Evolutionary conservation across 2,113 vertebrate genomes (phyloP), one percentile per base, ranked within the genome.

Genomic region (Loxodonta africana): DNA sequence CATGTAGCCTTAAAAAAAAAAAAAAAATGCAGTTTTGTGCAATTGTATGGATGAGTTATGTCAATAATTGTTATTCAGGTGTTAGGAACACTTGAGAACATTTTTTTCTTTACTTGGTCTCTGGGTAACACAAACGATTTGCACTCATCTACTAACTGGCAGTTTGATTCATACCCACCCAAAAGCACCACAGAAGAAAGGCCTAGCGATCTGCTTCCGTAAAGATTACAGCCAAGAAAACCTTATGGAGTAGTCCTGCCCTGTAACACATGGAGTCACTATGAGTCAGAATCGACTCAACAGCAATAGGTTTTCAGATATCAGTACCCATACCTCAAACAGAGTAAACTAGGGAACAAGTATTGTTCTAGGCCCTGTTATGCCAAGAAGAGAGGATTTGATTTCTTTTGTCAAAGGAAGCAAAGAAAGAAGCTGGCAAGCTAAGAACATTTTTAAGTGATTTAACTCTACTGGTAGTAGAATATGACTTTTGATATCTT

Each of bases 291-390:
- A 74, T 74, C 20, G 0, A 74, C 2, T 18, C n/a, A 0, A 37
- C 69, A 17, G 67, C 12, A 18, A 73, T 2, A 37, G 15, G 33
- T 37, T 73, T 73, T 18, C 17, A 6, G 17, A 48, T 94, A 8
- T 92, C 63, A 74, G 20, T 53, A 63, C 10, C 71, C 48, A 92
- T 4, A 71, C 10, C 53, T 84, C 30, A 67, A 95, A 77, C 18
- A 90, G 83, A 80, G 90, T 81, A 92, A 88, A 84, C 26, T 2
- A 57, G 6, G 73, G 11, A 77, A 26, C 26, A 96, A 94, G 86
- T 88, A 46, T 53, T 88, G 18, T 65, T 85, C 44, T 84, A 60
- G 26, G 8, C n/a, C 48, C 6, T 83, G 7, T 85, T 77, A 82
- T 95, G 73, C 12, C 60, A 78, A 63, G 53, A 90, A 95, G 11